phyloP scores from a whole-genome alignment of 2,797 vertebrate genomes.

The Manis crassicaudata region DNA sequence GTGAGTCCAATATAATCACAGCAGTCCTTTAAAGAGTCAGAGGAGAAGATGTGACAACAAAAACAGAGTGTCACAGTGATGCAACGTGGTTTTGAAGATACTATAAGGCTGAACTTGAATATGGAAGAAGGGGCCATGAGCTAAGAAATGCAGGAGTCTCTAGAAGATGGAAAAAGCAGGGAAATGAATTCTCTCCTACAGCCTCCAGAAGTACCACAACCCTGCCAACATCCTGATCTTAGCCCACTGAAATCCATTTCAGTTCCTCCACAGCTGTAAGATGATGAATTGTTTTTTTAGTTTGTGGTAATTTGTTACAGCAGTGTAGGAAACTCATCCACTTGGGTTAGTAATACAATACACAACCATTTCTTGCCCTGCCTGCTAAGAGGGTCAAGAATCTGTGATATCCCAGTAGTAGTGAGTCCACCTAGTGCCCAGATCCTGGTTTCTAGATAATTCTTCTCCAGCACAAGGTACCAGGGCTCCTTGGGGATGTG shows the following conservation, averaged over 20 bases:
- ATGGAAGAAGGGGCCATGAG: not conserved
- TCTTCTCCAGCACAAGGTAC: not conserved
- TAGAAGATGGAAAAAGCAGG: not conserved
- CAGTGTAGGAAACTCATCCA: not conserved
- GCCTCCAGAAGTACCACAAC: not conserved
- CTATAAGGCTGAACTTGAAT: not conserved
- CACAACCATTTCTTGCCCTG: not conserved
- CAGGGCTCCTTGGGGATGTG: not conserved
- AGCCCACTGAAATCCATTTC: not conserved
- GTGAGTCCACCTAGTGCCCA: not conserved
- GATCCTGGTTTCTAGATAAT: not conserved
- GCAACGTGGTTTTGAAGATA: not conserved
- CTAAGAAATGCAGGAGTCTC: not conserved
- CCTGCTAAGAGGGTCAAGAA: not conserved
- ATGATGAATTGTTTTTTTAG: not conserved
- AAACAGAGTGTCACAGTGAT: not conserved
- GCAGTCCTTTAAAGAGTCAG: not conserved
- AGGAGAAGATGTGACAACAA: not conserved
- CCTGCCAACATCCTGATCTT: not conserved
- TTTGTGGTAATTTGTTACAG: not conserved
- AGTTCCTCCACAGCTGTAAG: not conserved
- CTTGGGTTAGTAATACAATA: not conserved
- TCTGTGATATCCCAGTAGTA: not conserved
- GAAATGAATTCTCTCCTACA: not conserved
- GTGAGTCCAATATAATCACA: not conserved